Conservation (phyloP, 2,888 invertebrate species). For the Coelinius sp. region DNA sequence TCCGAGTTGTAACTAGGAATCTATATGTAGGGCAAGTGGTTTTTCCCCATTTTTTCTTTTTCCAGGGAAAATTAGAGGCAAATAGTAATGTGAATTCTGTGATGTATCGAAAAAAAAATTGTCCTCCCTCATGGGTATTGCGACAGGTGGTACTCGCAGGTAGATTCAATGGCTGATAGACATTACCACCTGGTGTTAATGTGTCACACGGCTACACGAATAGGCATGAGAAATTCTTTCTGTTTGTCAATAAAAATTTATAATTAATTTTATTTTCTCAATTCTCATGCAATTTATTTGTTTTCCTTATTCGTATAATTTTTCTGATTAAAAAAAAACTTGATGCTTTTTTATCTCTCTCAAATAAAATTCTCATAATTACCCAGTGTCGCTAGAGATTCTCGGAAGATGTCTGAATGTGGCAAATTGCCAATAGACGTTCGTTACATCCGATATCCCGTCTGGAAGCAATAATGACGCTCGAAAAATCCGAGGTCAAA, state of each 20-base stretch:
- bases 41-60: background rate
- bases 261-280: background rate
- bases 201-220: constrained; percentile 20
- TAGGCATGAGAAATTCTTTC: constrained; percentile 17
- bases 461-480: constrained; percentile 40
- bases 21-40: background rate
- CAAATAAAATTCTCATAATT: background rate
- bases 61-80: background rate
- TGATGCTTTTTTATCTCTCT: background rate
- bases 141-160: constrained; percentile 34
- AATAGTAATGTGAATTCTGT: constrained; percentile 28
- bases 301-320: background rate
- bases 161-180: constrained; percentile 33
- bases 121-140: constrained; percentile 2
- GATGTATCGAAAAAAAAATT: background rate
- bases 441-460: constrained; percentile 38
- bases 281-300: background rate
- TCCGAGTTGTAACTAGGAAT: background rate
- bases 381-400: constrained; percentile 1
- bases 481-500: constrained; percentile 38
- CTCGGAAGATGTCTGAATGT: constrained; percentile 37
- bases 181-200: constrained; percentile 30
- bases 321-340: background rate
- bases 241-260: constrained; percentile 9
- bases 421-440: constrained; percentile 38